Evolutionary conservation across 2,888 invertebrate species (phyloP).

Genomic region (Orgyia antiqua): DNA sequence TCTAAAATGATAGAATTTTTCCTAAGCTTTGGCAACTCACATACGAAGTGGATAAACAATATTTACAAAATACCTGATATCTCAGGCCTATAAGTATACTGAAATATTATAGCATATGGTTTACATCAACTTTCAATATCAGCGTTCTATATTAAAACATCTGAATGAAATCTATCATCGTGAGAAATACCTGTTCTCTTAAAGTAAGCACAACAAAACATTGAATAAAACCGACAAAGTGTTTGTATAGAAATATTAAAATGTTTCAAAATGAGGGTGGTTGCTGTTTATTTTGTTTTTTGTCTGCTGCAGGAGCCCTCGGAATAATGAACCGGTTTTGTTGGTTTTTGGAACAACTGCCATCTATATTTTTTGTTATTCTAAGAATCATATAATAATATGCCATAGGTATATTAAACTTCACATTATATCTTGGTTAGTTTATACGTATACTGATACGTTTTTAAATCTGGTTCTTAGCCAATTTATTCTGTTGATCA

Average conservation of each 20-base stretch:
- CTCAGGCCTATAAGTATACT: no score
- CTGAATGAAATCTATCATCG: constrained; percentile 20
- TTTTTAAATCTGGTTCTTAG: no score
- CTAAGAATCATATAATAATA: constrained; percentile 20
- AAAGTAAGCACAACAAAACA: constrained; percentile 8
- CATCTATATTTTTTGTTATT: constrained; percentile 33
- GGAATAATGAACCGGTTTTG: constrained; percentile 57
- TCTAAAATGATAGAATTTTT: no score
- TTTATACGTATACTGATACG: not conserved
- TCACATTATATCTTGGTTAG: no score
- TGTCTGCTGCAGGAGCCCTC: constrained; percentile 41
- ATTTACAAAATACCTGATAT: no score
- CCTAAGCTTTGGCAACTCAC: no score
- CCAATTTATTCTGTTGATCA: no score
- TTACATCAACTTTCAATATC: no score
- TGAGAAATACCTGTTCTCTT: constrained; percentile 10
- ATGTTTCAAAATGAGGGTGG: constrained; percentile 32
- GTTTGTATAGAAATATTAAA: constrained; percentile 2
- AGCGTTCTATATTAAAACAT: no score
- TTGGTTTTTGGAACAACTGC: constrained; percentile 45
- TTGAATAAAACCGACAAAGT: constrained; percentile 2
- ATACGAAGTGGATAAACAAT: no score
- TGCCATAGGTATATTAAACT: constrained; percentile 13
- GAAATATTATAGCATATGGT: no score
- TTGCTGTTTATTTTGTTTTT: constrained; percentile 54